Evolutionary conservation across 2,888 invertebrate species (phyloP).

Genomic region (Agrotis segetum): DNA sequence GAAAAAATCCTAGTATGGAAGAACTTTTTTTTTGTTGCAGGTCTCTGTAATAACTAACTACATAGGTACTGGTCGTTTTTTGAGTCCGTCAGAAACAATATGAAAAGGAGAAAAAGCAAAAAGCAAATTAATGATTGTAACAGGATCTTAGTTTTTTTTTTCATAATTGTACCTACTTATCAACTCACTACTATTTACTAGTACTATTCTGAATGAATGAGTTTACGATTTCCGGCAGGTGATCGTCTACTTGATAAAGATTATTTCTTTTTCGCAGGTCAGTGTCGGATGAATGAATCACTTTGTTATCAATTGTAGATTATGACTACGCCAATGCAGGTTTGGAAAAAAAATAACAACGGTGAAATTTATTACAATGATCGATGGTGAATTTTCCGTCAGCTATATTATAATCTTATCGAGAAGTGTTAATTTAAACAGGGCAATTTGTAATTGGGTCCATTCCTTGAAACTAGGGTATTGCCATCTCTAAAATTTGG

Average conservation of each 20-base stretch:
- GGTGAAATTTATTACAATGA: conserved; percentile 11
- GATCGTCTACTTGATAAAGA: conserved; percentile 26
- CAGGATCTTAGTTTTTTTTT: background rate
- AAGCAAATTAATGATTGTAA: too few relatives aligned
- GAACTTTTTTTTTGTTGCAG: too few relatives aligned
- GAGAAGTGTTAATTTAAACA: background rate
- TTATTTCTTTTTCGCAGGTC: conserved; percentile 31
- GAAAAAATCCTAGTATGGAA: too few relatives aligned
- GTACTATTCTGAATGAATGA: conserved; percentile 29
- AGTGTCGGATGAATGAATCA: conserved; percentile 31
- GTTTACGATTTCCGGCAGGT: conserved; percentile 44
- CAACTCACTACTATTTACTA: conserved; percentile 15
- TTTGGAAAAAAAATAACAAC: conserved; percentile 22
- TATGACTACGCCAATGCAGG: background rate
- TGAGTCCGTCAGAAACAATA: too few relatives aligned
- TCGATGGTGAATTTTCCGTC: background rate
- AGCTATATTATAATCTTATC: background rate
- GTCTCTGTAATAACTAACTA: too few relatives aligned
- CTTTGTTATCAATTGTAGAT: conserved; percentile 27
- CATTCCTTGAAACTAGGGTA: too few relatives aligned
- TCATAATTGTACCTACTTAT: background rate
- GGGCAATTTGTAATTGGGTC: too few relatives aligned
- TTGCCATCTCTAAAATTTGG: too few relatives aligned
- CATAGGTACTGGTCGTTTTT: too few relatives aligned
- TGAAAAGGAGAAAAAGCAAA: background rate